Evolutionary conservation across 1,140 invertebrate species (phyloP).

Genomic region (Venturia canescens): DNA sequence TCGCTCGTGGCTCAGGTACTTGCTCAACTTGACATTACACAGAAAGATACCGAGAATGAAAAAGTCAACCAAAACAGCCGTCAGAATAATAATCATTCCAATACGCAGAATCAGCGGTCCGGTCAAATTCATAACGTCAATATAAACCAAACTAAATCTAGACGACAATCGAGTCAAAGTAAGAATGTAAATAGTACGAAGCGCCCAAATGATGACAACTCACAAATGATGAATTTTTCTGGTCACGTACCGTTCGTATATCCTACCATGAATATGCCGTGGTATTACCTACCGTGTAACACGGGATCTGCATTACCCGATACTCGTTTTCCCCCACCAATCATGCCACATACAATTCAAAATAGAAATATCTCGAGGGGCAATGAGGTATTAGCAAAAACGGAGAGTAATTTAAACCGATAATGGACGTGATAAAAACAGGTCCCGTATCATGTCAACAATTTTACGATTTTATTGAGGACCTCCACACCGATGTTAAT

Average conservation of each 20-base stretch:
- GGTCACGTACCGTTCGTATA: too few species aligned
- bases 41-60: constrained; percentile 2
- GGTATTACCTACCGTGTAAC: not conserved
- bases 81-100: not conserved
- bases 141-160: too few species aligned
- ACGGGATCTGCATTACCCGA: not conserved
- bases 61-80: not conserved
- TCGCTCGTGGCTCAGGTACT: constrained; percentile 23
- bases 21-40: constrained; percentile 33
- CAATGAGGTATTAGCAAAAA: not conserved
- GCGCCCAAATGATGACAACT: not conserved
- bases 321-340: not conserved
- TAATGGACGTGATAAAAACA: constrained; percentile 17
- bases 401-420: constrained; percentile 44
- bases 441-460: constrained; percentile 22
- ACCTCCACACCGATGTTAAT: constrained; percentile 29
- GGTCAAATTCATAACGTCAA: not conserved
- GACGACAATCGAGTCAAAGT: too few species aligned
- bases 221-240: too few species aligned
- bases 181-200: not conserved
- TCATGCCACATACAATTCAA: not conserved
- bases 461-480: constrained; percentile 44
- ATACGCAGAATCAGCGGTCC: not conserved
- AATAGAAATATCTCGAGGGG: not conserved
- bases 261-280: too few species aligned